Evolutionary conservation across 2,888 invertebrate genomes (phyloP).

Genomic region (Cylloceria caligata): DNA sequence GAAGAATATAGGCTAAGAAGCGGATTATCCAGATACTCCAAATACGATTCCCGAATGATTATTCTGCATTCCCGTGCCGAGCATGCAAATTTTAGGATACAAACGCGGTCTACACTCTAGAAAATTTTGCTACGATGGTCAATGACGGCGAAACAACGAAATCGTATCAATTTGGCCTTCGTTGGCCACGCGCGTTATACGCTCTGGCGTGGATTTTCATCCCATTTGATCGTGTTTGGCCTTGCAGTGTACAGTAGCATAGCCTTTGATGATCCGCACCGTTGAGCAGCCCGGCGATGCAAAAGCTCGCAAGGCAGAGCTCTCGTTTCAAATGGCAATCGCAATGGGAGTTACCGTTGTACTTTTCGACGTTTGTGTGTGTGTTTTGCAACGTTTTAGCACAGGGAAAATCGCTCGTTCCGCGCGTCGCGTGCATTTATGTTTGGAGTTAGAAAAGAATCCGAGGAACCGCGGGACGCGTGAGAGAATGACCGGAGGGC

Average conservation of each 20-base stretch:
- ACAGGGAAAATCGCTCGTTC: slow-evolving; percentile 8
- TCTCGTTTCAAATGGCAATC: slow-evolving; percentile 25
- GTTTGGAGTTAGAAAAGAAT: slow-evolving; percentile 14
- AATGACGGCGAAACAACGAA: slow-evolving; percentile 6
- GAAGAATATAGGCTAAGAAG: slow-evolving; percentile 22
- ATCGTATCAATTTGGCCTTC: slow-evolving; percentile 14
- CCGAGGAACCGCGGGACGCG: slow-evolving; percentile 17
- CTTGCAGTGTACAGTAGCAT: neutral
- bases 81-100: slow-evolving; percentile 52
- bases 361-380: neutral
- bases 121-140: neutral
- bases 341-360: neutral
- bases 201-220: slow-evolving; percentile 28
- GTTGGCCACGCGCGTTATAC: neutral
- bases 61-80: slow-evolving; percentile 57
- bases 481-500: neutral
- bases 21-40: slow-evolving; percentile 29
- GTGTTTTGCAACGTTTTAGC: slow-evolving; percentile 4
- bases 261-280: slow-evolving; percentile 17
- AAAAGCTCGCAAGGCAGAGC: neutral
- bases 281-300: neutral
- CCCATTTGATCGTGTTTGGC: slow-evolving; percentile 29
- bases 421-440: slow-evolving; percentile 28
- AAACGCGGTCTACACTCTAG: slow-evolving; percentile 5
- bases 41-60: slow-evolving; percentile 36